Conservation (phyloP, 2,888 invertebrate species). For the Ceriagrion tenellum region DNA sequence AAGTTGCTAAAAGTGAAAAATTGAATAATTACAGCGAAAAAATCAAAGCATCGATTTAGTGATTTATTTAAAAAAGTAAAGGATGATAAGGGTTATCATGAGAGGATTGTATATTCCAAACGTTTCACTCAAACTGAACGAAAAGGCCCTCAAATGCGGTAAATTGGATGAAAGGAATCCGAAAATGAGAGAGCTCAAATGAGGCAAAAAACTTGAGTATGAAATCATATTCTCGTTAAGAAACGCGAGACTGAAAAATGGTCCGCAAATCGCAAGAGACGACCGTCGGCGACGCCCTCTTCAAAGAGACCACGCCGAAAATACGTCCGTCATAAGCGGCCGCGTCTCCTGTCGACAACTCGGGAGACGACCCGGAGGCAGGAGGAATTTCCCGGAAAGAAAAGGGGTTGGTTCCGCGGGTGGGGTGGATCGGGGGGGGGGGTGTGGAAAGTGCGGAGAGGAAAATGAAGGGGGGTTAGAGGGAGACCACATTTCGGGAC, state of each 20-base stretch:
- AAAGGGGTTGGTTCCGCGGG: background rate
- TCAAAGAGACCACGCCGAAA: background rate
- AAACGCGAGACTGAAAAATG: background rate
- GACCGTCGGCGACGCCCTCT: background rate
- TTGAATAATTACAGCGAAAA: too few relatives aligned
- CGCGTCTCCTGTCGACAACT: background rate
- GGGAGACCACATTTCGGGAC: background rate
- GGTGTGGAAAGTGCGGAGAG: background rate
- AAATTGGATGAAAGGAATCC: too few relatives aligned
- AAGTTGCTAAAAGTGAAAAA: too few relatives aligned
- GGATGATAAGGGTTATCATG: too few relatives aligned
- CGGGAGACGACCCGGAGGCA: background rate
- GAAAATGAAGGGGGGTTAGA: background rate
- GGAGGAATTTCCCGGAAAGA: conserved; percentile 5
- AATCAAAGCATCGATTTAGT: too few relatives aligned
- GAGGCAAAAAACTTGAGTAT: too few relatives aligned
- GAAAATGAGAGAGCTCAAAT: too few relatives aligned
- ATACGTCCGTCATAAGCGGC: background rate
- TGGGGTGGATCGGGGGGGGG: too few relatives aligned
- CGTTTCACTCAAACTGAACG: too few relatives aligned
- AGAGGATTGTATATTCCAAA: too few relatives aligned
- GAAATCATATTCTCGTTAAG: background rate
- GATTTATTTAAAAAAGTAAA: too few relatives aligned
- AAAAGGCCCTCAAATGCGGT: too few relatives aligned
- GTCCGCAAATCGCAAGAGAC: background rate